These are phyloP conservation scores for Harpegnathos saltator DNA, from an alignment of 1,140 invertebrate species.

Conservation along the genomic window DNA sequence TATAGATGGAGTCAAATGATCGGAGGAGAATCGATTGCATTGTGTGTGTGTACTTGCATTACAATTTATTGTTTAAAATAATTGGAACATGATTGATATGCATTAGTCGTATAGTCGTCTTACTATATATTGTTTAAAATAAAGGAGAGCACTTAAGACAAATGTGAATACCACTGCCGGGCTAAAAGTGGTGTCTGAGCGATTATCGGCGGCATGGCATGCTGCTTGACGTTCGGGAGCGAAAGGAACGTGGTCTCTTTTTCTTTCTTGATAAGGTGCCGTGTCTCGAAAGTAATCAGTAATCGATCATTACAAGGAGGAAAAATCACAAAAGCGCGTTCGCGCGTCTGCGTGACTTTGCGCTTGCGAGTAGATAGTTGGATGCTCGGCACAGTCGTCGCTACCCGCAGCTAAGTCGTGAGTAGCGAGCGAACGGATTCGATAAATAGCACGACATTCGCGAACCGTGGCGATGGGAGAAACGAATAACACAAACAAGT, in stretches of 20 bases:
- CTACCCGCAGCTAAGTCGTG: not conserved
- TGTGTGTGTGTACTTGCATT: conserved; percentile 29
- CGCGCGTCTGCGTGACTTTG: not conserved
- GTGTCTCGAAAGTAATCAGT: conserved; percentile 30
- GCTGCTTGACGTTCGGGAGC: conserved; percentile 12
- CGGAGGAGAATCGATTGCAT: conserved; percentile 32
- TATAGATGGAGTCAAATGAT: conserved; percentile 36
- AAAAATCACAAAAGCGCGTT: not conserved
- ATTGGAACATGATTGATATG: conserved; percentile 57
- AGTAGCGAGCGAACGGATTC: not conserved
- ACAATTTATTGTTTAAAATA: conserved; percentile 58
- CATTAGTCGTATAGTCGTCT: conserved; percentile 49
- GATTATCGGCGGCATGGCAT: conserved; percentile 46
- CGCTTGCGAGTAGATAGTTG: not conserved
- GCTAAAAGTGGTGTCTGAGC: conserved; percentile 53
- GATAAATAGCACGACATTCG: conserved; percentile 55
- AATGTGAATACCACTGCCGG: conserved; percentile 59
- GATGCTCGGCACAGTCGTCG: not conserved
- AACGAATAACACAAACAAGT: conserved; percentile 62
- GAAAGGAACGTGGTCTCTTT: not conserved
- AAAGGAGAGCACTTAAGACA: conserved; percentile 52
- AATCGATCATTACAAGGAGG: conserved; percentile 23
- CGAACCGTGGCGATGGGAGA: conserved; percentile 27
- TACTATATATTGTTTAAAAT: conserved; percentile 47
- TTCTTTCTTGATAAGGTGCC: conserved; percentile 13